Evolutionary conservation across 2,888 invertebrate genomes (phyloP).

Genomic region (Siphlonurus alternatus): DNA sequence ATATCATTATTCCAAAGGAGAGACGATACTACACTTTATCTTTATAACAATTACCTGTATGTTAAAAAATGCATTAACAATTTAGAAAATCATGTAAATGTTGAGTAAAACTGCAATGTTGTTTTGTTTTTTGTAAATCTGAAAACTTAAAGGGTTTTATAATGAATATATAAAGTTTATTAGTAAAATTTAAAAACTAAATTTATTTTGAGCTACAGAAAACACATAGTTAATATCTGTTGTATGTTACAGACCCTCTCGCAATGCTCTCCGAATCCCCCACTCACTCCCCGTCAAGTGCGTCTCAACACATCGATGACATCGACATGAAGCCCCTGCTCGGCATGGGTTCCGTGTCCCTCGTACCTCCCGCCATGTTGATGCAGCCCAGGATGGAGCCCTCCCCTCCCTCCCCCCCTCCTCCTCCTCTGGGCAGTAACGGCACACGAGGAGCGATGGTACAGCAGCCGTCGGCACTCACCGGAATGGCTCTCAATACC

Average conservation of each 20-base stretch:
- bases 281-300: not conserved
- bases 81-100: no score
- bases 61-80: no score
- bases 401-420: not conserved
- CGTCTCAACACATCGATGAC: not conserved
- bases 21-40: no score
- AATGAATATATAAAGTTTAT: no score
- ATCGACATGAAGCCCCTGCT: constrained; percentile 2
- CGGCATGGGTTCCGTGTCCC: not conserved
- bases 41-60: no score
- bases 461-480: not conserved
- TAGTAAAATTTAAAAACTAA: no score
- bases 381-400: not conserved
- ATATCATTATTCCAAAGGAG: no score
- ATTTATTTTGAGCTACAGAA: no score
- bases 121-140: no score
- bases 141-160: no score
- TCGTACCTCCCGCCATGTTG: not conserved
- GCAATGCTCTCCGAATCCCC: not conserved
- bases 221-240: no score
- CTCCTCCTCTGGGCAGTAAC: not conserved
- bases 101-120: no score
- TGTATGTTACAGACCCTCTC: not conserved
- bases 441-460: not conserved
- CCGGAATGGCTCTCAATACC: not conserved